Evolutionary conservation across 1,140 invertebrate species (phyloP).

Genomic region (Tyrophagus putrescentiae): DNA sequence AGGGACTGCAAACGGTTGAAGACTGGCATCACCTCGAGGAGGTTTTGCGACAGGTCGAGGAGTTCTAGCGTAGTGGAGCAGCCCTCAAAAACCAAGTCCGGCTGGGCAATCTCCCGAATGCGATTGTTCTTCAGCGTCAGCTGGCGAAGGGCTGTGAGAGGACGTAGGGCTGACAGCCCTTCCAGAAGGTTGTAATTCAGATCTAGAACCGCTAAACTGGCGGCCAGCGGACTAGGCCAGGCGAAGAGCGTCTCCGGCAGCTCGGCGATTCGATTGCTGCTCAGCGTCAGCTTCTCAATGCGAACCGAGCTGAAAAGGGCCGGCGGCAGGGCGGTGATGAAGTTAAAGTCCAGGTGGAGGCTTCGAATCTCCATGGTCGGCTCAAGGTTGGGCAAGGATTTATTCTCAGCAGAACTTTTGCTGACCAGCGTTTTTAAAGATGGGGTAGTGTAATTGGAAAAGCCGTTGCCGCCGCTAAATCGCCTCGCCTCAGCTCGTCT

Average conservation of each 20-base stretch:
- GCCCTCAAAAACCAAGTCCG: constrained; percentile 61
- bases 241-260: no score
- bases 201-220: constrained; percentile 28
- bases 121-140: constrained; percentile 67
- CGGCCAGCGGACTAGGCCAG: no score
- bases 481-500: neutral
- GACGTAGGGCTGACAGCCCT: constrained; percentile 43
- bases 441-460: neutral
- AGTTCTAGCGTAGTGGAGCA: constrained; percentile 53
- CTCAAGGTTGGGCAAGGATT: neutral
- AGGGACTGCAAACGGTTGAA: constrained; percentile 51
- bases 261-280: constrained; percentile 54
- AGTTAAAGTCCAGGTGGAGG: constrained; percentile 61
- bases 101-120: constrained; percentile 49
- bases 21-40: constrained; percentile 52
- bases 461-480: neutral
- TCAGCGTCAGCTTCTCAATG: constrained; percentile 55
- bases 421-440: neutral
- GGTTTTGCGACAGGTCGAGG: constrained; percentile 62
- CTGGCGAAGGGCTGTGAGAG: constrained; percentile 52
- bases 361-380: constrained; percentile 42
- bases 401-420: neutral
- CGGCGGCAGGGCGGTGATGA: constrained; percentile 46
- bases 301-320: constrained; percentile 50
- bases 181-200: constrained; percentile 29